Percentiles rank a stretch among this genome's conserved stretches.
Conservation (phyloP, 2,888 invertebrate genomes). For the Cyaniris semiargus region DNA sequence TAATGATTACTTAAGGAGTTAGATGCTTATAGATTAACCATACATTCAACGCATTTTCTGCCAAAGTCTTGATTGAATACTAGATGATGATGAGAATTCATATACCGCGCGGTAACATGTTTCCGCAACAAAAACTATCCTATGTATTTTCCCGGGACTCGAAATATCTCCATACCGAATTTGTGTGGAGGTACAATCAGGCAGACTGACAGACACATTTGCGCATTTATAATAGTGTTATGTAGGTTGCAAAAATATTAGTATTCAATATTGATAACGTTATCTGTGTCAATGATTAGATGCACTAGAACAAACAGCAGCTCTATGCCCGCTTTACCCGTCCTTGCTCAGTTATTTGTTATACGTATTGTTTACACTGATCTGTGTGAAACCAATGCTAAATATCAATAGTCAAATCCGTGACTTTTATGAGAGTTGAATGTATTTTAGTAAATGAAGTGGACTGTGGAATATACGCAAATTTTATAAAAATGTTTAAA, state of each 20-base stretch:
- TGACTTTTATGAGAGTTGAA: neutral
- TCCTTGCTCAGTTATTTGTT: constrained; percentile 1
- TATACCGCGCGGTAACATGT: too few species aligned
- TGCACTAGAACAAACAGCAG: neutral
- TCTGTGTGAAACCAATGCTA: neutral
- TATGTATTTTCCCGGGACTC: too few species aligned
- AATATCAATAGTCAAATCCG: neutral
- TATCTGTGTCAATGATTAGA: constrained; percentile 10
- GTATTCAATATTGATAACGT: neutral
- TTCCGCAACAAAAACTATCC: too few species aligned
- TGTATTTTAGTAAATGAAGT: neutral
- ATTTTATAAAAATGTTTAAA: neutral
- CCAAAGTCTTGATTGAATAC: too few species aligned
- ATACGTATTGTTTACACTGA: neutral
- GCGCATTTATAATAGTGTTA: neutral
- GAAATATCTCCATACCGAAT: too few species aligned
- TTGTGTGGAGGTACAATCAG: neutral
- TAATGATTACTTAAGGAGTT: too few species aligned
- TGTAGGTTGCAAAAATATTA: neutral
- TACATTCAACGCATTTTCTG: too few species aligned
- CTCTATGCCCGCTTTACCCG: neutral
- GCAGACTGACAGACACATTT: neutral
- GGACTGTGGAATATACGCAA: too few species aligned
- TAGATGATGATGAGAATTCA: too few species aligned
- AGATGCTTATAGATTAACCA: too few species aligned